Base-by-base conservation (phyloP, 2,797 vertebrate genomes). In the Sebastes hubbsi region DNA sequence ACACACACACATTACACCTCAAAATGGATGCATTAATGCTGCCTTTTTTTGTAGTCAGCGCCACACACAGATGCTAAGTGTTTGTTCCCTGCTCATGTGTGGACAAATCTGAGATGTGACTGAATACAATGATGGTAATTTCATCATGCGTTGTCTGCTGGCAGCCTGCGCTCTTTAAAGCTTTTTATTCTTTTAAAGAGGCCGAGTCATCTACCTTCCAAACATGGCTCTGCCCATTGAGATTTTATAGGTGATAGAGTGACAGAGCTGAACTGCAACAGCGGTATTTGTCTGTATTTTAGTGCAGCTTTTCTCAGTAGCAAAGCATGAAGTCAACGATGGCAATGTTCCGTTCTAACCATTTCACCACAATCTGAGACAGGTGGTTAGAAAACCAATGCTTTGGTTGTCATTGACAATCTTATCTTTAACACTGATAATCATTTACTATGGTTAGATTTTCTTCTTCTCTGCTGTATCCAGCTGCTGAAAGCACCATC, bases 1-100 rank as follows among this genome's bases (percentile, higher is more conserved):
- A 68, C 59, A 70, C 61, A 46, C 36, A 67, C 25, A 42, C 46
- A 52, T 3, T 14, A 78, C 77, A 78, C 77, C 62, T 88, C 78
- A 87, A 89, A 88, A 90, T 88, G 82, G 88, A 90, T 81, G 85
- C 87, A 62, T 83, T 75, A 59, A 75, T 67, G 65, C 76, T 49
- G 78, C n/a, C n/a, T 49, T 46, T 42, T 52, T 76, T 62, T 78
- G 30, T 30, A 7, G 27, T 59, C 61, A 5, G 55, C 46, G n/a
- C n/a, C 52, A 64, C 49, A 72, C 68, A 81, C 61, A 77, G 25
- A 77, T 54, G 32, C 10, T 34, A 4, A 25, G 36, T 75, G 56
- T 68, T 32, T 69, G 25, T 62, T 73, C 42, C 8, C 29, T 60
- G 32, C 30, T 62, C 20, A 18, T 72, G 29, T 68, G 22, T 30